phyloP scores from a whole-genome alignment of 2,888 invertebrate genomes.

The Matsumyia berberina region DNA sequence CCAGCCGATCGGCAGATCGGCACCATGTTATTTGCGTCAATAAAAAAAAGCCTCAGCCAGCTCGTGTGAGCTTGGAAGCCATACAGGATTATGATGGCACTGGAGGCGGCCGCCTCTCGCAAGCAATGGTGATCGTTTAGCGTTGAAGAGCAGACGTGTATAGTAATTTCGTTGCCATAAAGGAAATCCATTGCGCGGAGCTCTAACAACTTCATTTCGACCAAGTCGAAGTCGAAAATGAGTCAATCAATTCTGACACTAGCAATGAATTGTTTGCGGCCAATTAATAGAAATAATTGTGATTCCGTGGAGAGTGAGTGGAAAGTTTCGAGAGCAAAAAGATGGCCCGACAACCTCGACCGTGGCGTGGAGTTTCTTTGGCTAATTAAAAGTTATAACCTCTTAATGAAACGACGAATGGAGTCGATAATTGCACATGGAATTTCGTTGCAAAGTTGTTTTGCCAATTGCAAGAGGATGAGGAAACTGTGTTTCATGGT shows the following conservation, averaged over 20 bases:
- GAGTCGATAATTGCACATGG: constrained; percentile 56
- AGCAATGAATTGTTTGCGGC: constrained; percentile 61
- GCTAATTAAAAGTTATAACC: constrained; percentile 70
- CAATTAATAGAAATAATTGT: constrained; percentile 70
- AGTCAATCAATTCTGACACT: constrained; percentile 69
- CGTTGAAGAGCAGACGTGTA: constrained; percentile 38
- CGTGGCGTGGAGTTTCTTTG: constrained; percentile 6
- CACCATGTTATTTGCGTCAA: constrained; percentile 67
- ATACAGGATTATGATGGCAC: constrained; percentile 5
- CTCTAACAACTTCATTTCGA: constrained; percentile 61
- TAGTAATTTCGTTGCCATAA: constrained; percentile 64
- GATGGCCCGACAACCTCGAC: background rate
- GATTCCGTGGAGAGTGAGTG: constrained; percentile 19
- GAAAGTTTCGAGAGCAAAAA: constrained; percentile 30
- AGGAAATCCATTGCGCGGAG: constrained; percentile 31
- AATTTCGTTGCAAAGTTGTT: constrained; percentile 33
- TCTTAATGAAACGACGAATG: constrained; percentile 59
- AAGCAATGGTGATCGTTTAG: constrained; percentile 42
- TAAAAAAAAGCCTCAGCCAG: constrained; percentile 45
- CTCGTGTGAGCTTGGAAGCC: constrained; percentile 11
- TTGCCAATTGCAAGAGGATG: constrained; percentile 25
- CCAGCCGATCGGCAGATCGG: constrained; percentile 32
- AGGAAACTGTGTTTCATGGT: constrained; percentile 19
- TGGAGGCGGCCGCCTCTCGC: constrained; percentile 1
- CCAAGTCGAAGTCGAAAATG: constrained; percentile 60